A percentile compares a stretch with the other conserved stretches of the same genome.
These are phyloP conservation scores for Lissonota sp. DNA, from an alignment of 2,888 invertebrate species.

Conservation along the genomic window DNA sequence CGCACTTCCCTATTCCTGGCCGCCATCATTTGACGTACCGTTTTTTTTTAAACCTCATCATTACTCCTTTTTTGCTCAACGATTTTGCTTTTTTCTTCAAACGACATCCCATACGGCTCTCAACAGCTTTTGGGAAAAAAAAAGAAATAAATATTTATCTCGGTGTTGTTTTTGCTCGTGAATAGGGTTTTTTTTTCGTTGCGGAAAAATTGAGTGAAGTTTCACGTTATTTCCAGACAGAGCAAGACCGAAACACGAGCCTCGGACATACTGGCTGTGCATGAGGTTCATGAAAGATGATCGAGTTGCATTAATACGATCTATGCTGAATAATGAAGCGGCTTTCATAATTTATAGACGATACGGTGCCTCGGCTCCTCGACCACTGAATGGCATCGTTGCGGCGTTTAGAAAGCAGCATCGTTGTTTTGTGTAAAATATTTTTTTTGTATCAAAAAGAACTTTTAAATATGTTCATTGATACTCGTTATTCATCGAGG, in stretches of 20 bases:
- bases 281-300: constrained; percentile 19
- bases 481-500: no score
- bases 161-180: no score
- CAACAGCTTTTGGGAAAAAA: no score
- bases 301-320: constrained; percentile 18
- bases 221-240: background rate
- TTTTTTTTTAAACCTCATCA: constrained; percentile 4
- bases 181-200: no score
- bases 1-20: constrained; percentile 22
- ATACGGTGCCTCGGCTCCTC: constrained; percentile 15
- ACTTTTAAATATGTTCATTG: no score
- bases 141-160: no score
- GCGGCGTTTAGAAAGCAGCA: constrained; percentile 52
- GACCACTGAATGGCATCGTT: constrained; percentile 47
- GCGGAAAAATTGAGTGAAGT: no score
- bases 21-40: background rate
- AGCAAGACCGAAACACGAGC: constrained; percentile 7
- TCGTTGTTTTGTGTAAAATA: constrained; percentile 3
- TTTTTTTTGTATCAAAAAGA: constrained; percentile 23
- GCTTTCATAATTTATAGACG: constrained; percentile 51
- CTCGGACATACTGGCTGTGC: background rate
- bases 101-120: no score
- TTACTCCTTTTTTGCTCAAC: background rate
- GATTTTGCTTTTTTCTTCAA: background rate
- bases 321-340: constrained; percentile 46